Evolutionary conservation across 2,797 vertebrate genomes (phyloP), one percentile per base, ranked within the genome.

Genomic region (Ibycter americanus): DNA sequence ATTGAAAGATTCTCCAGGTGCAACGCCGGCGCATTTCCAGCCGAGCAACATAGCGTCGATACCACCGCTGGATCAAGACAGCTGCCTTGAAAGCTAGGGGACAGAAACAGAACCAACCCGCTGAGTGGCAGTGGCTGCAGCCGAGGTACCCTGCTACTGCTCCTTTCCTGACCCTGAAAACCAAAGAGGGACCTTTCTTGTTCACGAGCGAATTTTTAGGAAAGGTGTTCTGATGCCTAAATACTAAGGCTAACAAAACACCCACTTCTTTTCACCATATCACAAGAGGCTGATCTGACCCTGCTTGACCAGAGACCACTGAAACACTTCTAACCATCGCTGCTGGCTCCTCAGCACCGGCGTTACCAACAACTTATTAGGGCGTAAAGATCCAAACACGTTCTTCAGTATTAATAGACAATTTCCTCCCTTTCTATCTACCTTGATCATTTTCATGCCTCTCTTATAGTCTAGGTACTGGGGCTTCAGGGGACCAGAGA

Each of bases 1-100:
- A 99, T 83, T 99, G 99, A 93, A 99, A 99, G 97, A 99, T 99
- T 90, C 99, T 98, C 99, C 99, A 99, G 56, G 99, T 99, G 97
- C 99, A 99, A 47, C 98, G 98, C 15, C 99, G 98, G 44, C 99
- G 98, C 98, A 99, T 99, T 97, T 99, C 99, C 96, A 99, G 98
- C 36, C 99, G 99, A 20, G 99, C 99, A 4, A 98, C 85, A 0
- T 99, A 98, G 93, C 99, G 99, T 42, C 99, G 98, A 90, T 99
- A 99, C 99, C 99, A 99, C 66, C 97, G 98, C 93, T 99, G 99
- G 88, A 99, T 99, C 96, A 99, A 93, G 38, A 99, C 94, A 0
- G 99, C 99, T 6, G 99, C 98, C 97, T 97, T 98, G 94, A 99
- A 98, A 49, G 98, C 99, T 99, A 62, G 16, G n/a, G 70, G 9